Evolutionary conservation across 2,113 vertebrate species (phyloP), one percentile per base, ranked within the genome.

Genomic region (Syngnathus typhle): DNA sequence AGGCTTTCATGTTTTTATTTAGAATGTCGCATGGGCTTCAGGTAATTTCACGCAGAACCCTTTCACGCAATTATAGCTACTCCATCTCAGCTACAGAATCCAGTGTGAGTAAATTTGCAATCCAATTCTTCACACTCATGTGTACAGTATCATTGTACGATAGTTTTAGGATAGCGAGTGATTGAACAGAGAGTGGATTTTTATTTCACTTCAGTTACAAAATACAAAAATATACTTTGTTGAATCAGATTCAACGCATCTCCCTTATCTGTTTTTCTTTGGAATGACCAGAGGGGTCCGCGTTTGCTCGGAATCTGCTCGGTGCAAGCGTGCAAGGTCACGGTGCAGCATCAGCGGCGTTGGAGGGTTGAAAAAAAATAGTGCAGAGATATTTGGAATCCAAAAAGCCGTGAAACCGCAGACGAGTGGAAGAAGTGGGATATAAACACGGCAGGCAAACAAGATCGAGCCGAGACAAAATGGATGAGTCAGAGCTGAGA

Each of bases 291-390:
- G n/a, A 41, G 12, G n/a, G n/a, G 13, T 23, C 1, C 67, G 27
- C 32, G n/a, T 63, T 12, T 66, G 27, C 32, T 19, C 13, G 5
- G 13, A 36, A 41, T 86, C 85, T 63, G 78, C 54, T 55, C 69
- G 69, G 55, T 74, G 58, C 56, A 52, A 11, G 58, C 38, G 68
- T 65, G 72, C 67, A 82, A 75, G 77, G 77, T 81, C 69, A 60
- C 58, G 67, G 21, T 49, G 59, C 61, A 43, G 74, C 60, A 44
- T 62, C 64, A 38, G 71, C 63, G 37, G 61, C n/a, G 54, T 8
- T 12, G 63, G 43, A 62, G 65, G 11, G 32, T 12, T 43, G 10
- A 52, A 51, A n/a, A 51, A 51, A 61, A 9, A 0, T 15, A 15
- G 55, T 18, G 58, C 27, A 27, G 27, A 27, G 27, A 27, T 3